phyloP scores from a whole-genome alignment of 2,113 vertebrate genomes.

The Neoarius graeffei region DNA sequence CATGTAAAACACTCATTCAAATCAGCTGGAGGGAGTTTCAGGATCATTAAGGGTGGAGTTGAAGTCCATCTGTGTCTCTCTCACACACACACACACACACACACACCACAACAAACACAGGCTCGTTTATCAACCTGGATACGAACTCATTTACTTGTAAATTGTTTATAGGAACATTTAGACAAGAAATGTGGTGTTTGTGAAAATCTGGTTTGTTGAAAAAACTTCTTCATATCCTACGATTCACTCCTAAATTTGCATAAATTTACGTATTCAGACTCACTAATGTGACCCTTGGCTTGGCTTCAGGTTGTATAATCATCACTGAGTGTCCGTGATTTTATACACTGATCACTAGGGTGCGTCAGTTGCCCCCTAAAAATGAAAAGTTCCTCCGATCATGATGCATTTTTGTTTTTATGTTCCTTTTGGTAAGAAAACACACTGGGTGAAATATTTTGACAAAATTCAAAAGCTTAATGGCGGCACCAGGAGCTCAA shows the following conservation, averaged over 20 bases:
- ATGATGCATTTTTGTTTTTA: too few species aligned
- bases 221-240: neutral
- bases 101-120: neutral
- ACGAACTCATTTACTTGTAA: neutral
- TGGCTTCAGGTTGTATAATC: too few species aligned
- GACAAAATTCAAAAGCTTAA: too few species aligned
- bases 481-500: too few species aligned
- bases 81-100: neutral
- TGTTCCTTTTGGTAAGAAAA: too few species aligned
- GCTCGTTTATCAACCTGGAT: neutral
- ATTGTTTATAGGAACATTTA: neutral
- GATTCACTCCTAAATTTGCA: neutral
- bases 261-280: neutral
- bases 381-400: too few species aligned
- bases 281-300: neutral
- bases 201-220: neutral
- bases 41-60: neutral
- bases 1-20: neutral
- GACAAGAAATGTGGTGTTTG: neutral
- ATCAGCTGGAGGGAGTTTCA: neutral
- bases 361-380: too few species aligned
- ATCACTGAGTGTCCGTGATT: too few species aligned
- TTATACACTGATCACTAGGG: neutral
- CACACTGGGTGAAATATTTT: too few species aligned
- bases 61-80: too few species aligned